Conservation (phyloP, 2,113 vertebrate species). For the Sinocyclocheilus anshuiensis region DNA sequence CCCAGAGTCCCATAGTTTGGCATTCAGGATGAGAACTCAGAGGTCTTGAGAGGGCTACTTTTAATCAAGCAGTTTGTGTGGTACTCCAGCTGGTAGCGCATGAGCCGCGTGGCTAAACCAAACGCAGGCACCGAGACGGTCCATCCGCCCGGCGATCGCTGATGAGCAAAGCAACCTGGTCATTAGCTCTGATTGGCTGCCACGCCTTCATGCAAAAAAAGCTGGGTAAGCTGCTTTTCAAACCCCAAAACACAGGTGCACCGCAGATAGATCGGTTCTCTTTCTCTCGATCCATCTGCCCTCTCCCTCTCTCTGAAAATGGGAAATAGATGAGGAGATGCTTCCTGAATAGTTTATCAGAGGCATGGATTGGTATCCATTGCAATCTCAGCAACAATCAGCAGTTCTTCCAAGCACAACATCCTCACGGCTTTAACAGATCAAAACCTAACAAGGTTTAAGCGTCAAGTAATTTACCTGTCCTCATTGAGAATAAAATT, state of each 20-base stretch:
- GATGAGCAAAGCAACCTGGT: conserved; percentile 42
- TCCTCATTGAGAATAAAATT: neutral
- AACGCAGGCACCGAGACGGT: neutral
- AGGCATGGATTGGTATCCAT: conserved; percentile 5
- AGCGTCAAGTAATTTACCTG: neutral
- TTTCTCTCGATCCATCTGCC: conserved; percentile 27
- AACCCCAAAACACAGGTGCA: conserved; percentile 51
- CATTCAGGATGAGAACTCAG: conserved; percentile 40
- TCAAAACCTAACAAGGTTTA: neutral
- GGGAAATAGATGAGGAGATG: conserved; percentile 30
- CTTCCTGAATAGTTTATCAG: conserved; percentile 42
- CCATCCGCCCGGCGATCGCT: conserved; percentile 42
- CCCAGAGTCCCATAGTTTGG: conserved; percentile 26
- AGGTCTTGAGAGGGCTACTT: conserved; percentile 39
- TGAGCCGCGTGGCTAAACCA: conserved; percentile 30
- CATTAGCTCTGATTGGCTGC: conserved; percentile 55
- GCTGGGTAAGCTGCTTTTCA: conserved; percentile 45
- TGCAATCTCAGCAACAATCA: conserved; percentile 25
- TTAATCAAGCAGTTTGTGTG: conserved; percentile 52
- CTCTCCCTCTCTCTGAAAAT: conserved; percentile 30
- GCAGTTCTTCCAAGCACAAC: conserved; percentile 4
- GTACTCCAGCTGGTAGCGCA: conserved; percentile 46
- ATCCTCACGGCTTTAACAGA: neutral
- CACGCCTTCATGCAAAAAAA: conserved; percentile 47
- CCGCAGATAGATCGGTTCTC: neutral